Conservation (phyloP, 2,888 invertebrate species). For the Saturnia pavonia region DNA sequence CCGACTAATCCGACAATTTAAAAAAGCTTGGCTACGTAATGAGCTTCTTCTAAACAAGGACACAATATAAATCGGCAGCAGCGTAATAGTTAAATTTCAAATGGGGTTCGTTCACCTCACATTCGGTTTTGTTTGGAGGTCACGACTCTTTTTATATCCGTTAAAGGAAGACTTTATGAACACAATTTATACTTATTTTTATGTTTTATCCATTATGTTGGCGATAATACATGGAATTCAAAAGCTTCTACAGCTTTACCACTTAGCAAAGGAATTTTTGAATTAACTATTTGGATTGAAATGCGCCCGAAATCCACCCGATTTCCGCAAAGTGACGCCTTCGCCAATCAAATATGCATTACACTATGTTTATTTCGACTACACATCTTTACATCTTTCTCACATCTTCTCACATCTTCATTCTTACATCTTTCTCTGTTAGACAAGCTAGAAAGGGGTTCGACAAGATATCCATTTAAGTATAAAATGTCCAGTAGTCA, state of each 20-base stretch:
- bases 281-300: too few species aligned
- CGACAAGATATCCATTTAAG: too few species aligned
- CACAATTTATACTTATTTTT: neutral
- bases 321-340: too few species aligned
- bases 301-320: too few species aligned
- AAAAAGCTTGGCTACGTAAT: constrained; percentile 24
- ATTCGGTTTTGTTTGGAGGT: constrained; percentile 33
- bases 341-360: too few species aligned
- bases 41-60: constrained; percentile 37
- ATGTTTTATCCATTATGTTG: neutral
- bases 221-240: neutral
- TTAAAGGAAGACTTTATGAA: constrained; percentile 15
- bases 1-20: constrained; percentile 22
- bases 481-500: neutral
- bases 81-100: constrained; percentile 50
- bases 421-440: neutral
- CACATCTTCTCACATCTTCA: too few species aligned
- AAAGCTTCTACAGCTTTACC: too few species aligned
- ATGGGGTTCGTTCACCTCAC: constrained; percentile 57
- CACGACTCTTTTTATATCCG: constrained; percentile 28
- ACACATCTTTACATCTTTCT: too few species aligned
- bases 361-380: too few species aligned
- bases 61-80: constrained; percentile 42
- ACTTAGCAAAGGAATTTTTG: too few species aligned
- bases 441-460: neutral